Percentiles rank a stretch among this genome's conserved stretches.
Conservation (phyloP, 2,797 vertebrate genomes). For the Serranus cabrilla region DNA sequence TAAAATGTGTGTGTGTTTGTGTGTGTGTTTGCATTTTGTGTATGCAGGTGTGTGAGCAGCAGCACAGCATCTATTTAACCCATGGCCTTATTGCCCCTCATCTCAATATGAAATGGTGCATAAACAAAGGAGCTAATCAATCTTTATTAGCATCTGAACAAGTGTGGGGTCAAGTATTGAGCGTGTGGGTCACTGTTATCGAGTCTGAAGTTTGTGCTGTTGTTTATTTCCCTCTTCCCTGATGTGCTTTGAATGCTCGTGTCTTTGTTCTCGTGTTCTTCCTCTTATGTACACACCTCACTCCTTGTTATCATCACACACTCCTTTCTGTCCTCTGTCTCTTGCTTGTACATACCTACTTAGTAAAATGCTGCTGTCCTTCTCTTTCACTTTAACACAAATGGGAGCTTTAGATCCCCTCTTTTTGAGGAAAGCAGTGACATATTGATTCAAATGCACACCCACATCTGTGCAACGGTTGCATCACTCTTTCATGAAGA, state of each 20-base stretch:
- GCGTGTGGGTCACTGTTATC: conserved; percentile 2
- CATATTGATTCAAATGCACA: too few relatives aligned
- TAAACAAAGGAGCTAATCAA: conserved; percentile 30
- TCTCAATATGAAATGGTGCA: conserved; percentile 25
- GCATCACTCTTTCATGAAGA: too few relatives aligned
- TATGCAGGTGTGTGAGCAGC: background rate
- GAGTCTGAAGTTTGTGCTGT: background rate
- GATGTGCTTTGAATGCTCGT: background rate
- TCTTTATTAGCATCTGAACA: conserved; percentile 31
- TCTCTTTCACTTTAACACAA: background rate
- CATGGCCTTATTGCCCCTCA: background rate
- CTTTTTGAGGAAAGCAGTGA: background rate
- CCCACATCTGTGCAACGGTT: too few relatives aligned
- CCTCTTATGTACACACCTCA: background rate
- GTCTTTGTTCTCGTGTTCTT: background rate
- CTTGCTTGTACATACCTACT: background rate
- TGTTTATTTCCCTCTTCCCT: conserved; percentile 1
- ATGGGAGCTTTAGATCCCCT: too few relatives aligned
- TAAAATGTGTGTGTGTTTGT: background rate
- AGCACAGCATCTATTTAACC: conserved; percentile 16
- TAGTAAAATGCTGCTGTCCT: background rate
- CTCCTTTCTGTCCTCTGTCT: background rate
- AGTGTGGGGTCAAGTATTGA: conserved; percentile 21
- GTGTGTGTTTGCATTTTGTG: background rate
- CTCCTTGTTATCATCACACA: too few relatives aligned